Base-by-base conservation (phyloP, 1,140 invertebrate species). In the Anoplophora glabripennis region DNA sequence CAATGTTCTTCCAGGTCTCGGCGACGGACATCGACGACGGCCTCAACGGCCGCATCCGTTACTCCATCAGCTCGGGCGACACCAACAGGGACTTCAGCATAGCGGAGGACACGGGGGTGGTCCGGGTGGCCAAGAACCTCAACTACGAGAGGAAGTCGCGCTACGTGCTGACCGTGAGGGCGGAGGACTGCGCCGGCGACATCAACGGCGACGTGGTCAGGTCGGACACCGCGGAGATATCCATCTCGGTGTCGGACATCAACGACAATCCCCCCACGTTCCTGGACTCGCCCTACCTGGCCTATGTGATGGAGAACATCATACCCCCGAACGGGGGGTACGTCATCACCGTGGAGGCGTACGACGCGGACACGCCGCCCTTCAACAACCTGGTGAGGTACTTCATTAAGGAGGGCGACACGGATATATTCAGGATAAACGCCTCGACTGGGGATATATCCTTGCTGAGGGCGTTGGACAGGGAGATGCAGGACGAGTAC, bases 261-360 rank as follows among this genome's bases (percentile, higher is more conserved):
- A 98, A 98, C 76, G 96, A 99, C 78, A 95, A 95, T 71, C 85
- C 91, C 7, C 95, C 95, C 1, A 87, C 90, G 0, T 98, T 98
- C 73, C 76, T 92, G 36, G 88, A 92, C 76, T 95, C 92, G 0
- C 92, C 93, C 0, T 97, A 97, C 73, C 75, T 92, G 55, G 92
- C 92, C 0, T 88, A 92, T 70, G 90, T 97, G n/a, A 89, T 92
- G 84, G 95, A 98, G 78, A 94, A 94, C 71, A 83, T 89, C 57
- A 83, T 92, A 33, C 88, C 89, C 15, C 87, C 88, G 0, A 85
- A 86, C 63, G 83, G 81, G 34, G 88, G 88, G 42, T 89, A 89
- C 71, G 84, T 95, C 42, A 83, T 89, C 38, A 86, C 87, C 61
- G 89, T 95, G 8, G 84, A 85, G 46, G 93, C 93, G 15, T 89